Evolutionary conservation across 2,113 vertebrate species (phyloP), one percentile per base, ranked within the genome.

Genomic region (Anguilla rostrata): DNA sequence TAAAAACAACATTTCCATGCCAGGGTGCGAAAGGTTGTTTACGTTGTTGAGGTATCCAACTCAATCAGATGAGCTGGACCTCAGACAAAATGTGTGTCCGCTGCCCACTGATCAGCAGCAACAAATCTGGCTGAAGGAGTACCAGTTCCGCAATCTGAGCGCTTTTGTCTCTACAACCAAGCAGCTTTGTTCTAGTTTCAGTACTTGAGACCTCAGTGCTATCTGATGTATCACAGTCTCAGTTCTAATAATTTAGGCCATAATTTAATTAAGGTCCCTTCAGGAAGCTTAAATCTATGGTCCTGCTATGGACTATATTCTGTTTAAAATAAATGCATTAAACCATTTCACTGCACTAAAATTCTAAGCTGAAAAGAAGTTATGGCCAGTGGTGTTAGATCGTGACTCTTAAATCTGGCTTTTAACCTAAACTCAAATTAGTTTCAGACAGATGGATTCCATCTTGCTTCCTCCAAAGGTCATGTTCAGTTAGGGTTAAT

Each of bases 41-140:
- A 82, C 85, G 63, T 86, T 80, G 0, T 1, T 80, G 39, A 29
- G 29, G 4, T 40, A 86, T 79, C 53, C n/a, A 26, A 83, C 22
- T 56, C 86, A 29, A 88, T 87, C 85, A 86, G 84, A 86, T 86
- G 82, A 85, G 46, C 85, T 82, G 49, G n/a, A 84, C 83, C 87
- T 85, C 34, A 71, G 53, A 49, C 56, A 39, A 60, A 82, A 75
- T 39, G 82, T 89, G 11, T 6, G 63, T 9, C 60, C 1, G 9
- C 22, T 49, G 84, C 43, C 88, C 83, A 63, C 83, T 18, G 11
- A 83, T 85, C 84, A 90, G 86, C 86, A 75, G 20, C 78, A 80
- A 80, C 78, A 80, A 80, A 80, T 41, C 15, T 80, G 78, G n/a
- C 71, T 75, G 5, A 5, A n/a, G 71, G n/a, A 75, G 71, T 34